phyloP scores from a whole-genome alignment of 2,888 invertebrate genomes.

The Aspidiotus rigidus region DNA sequence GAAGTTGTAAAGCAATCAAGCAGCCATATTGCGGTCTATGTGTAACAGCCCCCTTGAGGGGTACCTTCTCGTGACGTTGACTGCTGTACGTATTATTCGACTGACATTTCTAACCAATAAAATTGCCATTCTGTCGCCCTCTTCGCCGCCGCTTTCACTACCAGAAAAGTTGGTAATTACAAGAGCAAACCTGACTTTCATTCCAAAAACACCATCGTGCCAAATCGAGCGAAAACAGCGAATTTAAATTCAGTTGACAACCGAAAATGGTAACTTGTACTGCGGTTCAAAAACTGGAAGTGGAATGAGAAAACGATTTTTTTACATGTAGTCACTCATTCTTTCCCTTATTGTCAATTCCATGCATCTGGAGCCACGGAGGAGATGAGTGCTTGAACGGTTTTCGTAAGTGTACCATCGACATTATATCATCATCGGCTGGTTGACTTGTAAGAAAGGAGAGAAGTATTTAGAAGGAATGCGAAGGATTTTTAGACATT shows the following conservation, averaged over 20 bases:
- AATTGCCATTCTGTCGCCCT: conserved; percentile 15
- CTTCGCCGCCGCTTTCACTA: conserved; percentile 7
- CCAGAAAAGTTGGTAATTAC: conserved; percentile 30
- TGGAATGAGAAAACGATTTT: no score
- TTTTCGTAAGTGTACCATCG: no score
- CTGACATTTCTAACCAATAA: conserved; percentile 29
- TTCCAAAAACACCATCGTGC: conserved; percentile 7
- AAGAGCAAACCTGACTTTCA: conserved; percentile 32
- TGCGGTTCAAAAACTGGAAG: no score
- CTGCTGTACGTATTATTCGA: conserved; percentile 13
- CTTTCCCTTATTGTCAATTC: no score
- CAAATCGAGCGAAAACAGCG: neutral
- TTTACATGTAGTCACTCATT: no score
- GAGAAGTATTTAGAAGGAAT: no score
- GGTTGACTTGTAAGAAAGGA: no score
- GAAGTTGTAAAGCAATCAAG: conserved; percentile 35
- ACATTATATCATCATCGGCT: no score
- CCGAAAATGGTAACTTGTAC: no score
- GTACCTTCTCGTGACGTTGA: conserved; percentile 30
- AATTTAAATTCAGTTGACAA: conserved; percentile 6
- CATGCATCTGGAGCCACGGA: no score
- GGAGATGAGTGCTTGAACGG: no score
- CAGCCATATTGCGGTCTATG: conserved; percentile 34
- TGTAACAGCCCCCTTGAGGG: conserved; percentile 34
- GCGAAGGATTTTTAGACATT: no score